Conservation (phyloP, 2,113 vertebrate species). For the Syngnathus typhle region DNA sequence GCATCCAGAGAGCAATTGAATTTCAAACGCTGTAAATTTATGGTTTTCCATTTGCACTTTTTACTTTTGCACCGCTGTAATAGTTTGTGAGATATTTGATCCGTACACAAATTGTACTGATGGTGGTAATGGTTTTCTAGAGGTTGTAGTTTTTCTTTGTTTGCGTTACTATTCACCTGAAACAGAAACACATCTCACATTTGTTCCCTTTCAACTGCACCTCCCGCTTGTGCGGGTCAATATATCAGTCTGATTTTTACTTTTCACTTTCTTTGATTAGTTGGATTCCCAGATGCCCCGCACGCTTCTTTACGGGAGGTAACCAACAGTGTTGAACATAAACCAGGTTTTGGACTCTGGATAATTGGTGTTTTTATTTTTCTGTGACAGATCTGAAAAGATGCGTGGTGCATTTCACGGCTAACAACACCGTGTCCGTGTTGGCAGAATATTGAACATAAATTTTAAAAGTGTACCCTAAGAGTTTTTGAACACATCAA, state of each 20-base stretch:
- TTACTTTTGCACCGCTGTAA: not conserved
- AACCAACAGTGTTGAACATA: slow-evolving; percentile 66
- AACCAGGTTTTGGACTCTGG: slow-evolving; percentile 57
- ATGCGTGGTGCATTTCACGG: slow-evolving; percentile 49
- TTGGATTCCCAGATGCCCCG: slow-evolving; percentile 63
- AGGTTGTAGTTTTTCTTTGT: slow-evolving; percentile 1
- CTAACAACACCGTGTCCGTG: slow-evolving; percentile 32
- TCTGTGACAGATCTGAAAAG: slow-evolving; percentile 65
- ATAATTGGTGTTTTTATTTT: slow-evolving; percentile 65
- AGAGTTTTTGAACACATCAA: no score
- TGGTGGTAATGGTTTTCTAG: not conserved
- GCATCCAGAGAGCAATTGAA: slow-evolving; percentile 43
- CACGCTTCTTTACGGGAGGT: slow-evolving; percentile 66
- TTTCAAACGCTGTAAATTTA: slow-evolving; percentile 43
- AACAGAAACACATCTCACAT: slow-evolving; percentile 17
- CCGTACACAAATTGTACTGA: not conserved
- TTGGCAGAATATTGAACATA: no score
- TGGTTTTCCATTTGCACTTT: slow-evolving; percentile 24
- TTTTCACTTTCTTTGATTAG: slow-evolving; percentile 72
- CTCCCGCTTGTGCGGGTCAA: slow-evolving; percentile 59
- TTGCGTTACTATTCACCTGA: not conserved
- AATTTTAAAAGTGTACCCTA: no score
- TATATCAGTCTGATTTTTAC: slow-evolving; percentile 66
- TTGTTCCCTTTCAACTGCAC: slow-evolving; percentile 50
- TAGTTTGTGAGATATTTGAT: slow-evolving; percentile 30